Conservation (phyloP, 2,113 vertebrate species). For the Falco punctatus region DNA sequence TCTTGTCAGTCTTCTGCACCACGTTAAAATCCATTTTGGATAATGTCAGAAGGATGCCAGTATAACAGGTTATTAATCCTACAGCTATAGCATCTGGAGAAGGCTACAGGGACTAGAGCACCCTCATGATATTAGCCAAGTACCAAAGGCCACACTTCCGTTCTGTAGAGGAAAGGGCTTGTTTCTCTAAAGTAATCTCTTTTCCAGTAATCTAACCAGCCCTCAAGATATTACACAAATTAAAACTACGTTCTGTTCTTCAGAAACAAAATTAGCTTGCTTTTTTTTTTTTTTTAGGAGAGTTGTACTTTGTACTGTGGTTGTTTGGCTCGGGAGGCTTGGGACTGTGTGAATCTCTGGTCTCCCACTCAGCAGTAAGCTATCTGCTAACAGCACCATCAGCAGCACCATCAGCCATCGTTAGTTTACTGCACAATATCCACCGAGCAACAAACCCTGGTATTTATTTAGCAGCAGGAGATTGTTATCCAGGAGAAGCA, state of each 20-base stretch:
- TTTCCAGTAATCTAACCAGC: neutral
- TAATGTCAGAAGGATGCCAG: neutral
- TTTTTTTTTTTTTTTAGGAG: neutral
- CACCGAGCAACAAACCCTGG: conserved; percentile 29
- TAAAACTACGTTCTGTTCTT: neutral
- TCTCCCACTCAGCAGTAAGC: neutral
- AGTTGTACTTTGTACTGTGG: neutral
- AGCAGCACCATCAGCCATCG: conserved; percentile 16
- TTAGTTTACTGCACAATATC: conserved; percentile 47
- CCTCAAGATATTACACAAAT: neutral
- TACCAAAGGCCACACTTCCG: fast-evolving
- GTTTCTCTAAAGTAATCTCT: neutral
- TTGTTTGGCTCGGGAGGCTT: neutral
- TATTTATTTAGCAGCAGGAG: conserved; percentile 62
- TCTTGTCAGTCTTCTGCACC: neutral
- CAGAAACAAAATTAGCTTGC: neutral
- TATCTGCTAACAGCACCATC: neutral
- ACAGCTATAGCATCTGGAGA: neutral
- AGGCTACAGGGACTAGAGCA: neutral
- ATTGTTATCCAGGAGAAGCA: conserved; percentile 37
- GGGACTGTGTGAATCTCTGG: neutral
- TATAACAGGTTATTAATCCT: neutral
- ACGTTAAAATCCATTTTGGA: neutral
- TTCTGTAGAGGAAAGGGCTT: neutral
- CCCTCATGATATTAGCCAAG: neutral